Evolutionary conservation across 2,888 invertebrate genomes (phyloP), one percentile per base, ranked within the genome.

Genomic region (Bhutanitis thaidina): DNA sequence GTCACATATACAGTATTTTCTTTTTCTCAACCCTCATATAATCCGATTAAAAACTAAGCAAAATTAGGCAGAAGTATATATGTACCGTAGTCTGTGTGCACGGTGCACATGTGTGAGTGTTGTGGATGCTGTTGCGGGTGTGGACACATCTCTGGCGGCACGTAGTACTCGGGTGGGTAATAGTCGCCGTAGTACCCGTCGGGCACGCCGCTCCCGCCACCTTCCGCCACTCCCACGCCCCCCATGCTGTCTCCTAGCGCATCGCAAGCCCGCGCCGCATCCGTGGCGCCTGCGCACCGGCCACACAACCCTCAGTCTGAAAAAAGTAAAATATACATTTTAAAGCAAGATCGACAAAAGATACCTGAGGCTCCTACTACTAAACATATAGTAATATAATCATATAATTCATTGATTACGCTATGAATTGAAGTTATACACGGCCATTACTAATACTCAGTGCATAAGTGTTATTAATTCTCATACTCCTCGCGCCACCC

Each of bases 1-100:
- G 3, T 20, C 20, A 20, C 2, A 20, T 20, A 4, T 5, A 20
- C 5, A 20, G 3, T 20, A 20, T 3, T 20, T 20, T 20, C 2
- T 20, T 20, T 20, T 20, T 3, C 20, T 20, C 20, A 20, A 20
- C 20, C 5, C 5, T 2, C 3, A 3, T 20, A 20, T 3, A 3
- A 20, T 5, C 20, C 20, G 2, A 20, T 2, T 20, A 5, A 27
- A 27, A 27, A 27, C 27, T 27, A 27, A 27, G 7, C 27, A 27
- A 27, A 8, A 8, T 27, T 27, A 27, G 27, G 35, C 1, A 20
- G 9, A 27, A 27, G n/a, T 27, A 27, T 16, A 9, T 32, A 39
- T 93, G 91, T 82, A 94, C 94, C 94, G 81, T 93, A 94, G 79
- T 94, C 94, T 67, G 93, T 90, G 70, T 94, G 94, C 77, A 94